phyloP scores from a whole-genome alignment of 2,888 invertebrate genomes.

The Autographa pulchrina region DNA sequence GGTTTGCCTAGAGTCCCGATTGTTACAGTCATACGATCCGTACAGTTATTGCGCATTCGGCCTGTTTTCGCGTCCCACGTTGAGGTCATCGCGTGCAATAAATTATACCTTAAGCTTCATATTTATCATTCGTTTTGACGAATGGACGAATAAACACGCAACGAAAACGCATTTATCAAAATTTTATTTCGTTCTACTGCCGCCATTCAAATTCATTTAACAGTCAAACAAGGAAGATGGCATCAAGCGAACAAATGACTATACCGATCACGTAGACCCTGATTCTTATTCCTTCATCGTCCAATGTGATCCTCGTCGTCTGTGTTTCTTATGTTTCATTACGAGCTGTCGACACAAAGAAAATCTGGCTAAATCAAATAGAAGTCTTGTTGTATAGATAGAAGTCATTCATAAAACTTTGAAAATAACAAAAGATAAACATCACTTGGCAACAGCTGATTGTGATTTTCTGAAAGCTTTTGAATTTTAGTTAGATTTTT shows the following conservation, averaged over 20 bases:
- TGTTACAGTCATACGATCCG: constrained; percentile 68
- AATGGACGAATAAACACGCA: constrained; percentile 48
- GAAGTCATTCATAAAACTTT: neutral
- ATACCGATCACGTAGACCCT: constrained; percentile 49
- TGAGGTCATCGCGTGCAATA: constrained; percentile 75
- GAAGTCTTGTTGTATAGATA: neutral
- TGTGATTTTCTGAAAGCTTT: neutral
- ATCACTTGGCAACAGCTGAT: neutral
- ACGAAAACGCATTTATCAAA: constrained; percentile 42
- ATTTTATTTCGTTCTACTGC: constrained; percentile 24
- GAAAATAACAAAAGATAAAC: neutral
- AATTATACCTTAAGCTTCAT: constrained; percentile 71
- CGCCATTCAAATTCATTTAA: constrained; percentile 34
- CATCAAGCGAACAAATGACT: constrained; percentile 33
- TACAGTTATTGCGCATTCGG: constrained; percentile 78
- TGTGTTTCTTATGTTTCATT: constrained; percentile 16
- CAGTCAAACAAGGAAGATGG: constrained; percentile 47
- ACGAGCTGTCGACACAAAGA: neutral
- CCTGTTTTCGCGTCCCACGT: constrained; percentile 69
- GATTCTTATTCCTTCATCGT: constrained; percentile 50
- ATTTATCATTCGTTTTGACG: constrained; percentile 62
- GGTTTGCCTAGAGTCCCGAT: constrained; percentile 77
- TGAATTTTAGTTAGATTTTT: neutral
- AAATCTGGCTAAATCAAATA: neutral
- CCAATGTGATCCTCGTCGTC: constrained; percentile 19